Evolutionary conservation across 2,888 invertebrate species (phyloP).

Genomic region (Globia sparganii): DNA sequence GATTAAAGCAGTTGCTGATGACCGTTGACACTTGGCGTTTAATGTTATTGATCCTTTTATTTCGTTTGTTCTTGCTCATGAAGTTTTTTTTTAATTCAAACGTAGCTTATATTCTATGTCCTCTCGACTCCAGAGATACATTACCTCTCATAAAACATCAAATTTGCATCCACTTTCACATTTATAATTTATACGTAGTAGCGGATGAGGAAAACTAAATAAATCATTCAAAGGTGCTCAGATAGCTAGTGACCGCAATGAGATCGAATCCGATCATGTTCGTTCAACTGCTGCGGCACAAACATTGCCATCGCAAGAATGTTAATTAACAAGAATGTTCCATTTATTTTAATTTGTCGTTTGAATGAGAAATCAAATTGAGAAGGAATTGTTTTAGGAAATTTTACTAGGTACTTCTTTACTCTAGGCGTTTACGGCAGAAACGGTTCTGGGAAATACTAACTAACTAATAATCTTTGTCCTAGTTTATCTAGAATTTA

Average conservation of each 20-base stretch:
- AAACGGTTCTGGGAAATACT: neutral
- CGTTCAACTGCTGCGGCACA: constrained; percentile 9
- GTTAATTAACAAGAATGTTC: constrained; percentile 32
- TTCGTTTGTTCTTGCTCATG: neutral
- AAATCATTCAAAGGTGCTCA: constrained; percentile 32
- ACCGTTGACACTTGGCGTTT: too few relatives aligned
- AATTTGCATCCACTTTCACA: constrained; percentile 13
- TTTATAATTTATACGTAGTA: constrained; percentile 26
- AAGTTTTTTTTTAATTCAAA: neutral
- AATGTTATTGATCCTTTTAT: neutral
- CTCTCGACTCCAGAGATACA: neutral
- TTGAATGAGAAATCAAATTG: constrained; percentile 18
- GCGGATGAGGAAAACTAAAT: constrained; percentile 36
- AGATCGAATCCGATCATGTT: constrained; percentile 40
- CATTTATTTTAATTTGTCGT: constrained; percentile 14
- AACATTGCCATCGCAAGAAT: constrained; percentile 34
- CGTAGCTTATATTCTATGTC: neutral
- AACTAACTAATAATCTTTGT: neutral
- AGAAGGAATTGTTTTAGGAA: neutral
- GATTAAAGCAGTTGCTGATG: neutral
- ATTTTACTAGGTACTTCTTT: neutral
- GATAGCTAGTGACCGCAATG: constrained; percentile 38
- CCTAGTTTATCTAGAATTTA: too few relatives aligned
- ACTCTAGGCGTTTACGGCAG: too few relatives aligned
- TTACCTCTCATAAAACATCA: neutral